These are phyloP conservation scores for Diuraphis noxia DNA, from an alignment of 1,140 invertebrate genomes.

Conservation along the genomic window DNA sequence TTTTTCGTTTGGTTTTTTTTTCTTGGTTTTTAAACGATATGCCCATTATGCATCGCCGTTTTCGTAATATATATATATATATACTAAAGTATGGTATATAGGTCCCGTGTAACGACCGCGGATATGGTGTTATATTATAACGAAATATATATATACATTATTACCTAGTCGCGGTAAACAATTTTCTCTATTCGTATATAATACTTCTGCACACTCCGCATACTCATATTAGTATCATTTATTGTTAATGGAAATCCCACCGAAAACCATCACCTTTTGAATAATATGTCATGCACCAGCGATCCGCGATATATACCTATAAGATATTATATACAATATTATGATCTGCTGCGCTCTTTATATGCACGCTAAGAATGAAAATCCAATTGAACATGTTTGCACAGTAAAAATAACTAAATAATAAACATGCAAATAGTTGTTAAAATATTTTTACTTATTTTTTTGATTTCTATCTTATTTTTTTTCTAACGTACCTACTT, in stretches of 20 bases:
- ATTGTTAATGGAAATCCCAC: background rate
- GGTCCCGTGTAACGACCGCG: background rate
- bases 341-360: too few species aligned
- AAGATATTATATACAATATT: background rate
- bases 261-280: background rate
- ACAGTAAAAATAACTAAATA: too few species aligned
- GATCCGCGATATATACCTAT: too few species aligned
- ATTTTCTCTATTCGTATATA: background rate
- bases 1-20: background rate
- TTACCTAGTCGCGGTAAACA: background rate
- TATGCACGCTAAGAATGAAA: too few species aligned
- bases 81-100: background rate
- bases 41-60: background rate
- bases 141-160: conserved; percentile 4
- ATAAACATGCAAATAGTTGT: background rate
- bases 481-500: background rate
- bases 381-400: too few species aligned
- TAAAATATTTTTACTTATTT: background rate
- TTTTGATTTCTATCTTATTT: background rate
- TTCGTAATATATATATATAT: background rate
- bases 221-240: background rate
- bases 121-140: background rate
- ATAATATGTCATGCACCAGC: background rate
- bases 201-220: too few species aligned
- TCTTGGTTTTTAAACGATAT: conserved; percentile 33